Conservation (phyloP, 2,888 invertebrate species). For the Coremacera marginata region DNA sequence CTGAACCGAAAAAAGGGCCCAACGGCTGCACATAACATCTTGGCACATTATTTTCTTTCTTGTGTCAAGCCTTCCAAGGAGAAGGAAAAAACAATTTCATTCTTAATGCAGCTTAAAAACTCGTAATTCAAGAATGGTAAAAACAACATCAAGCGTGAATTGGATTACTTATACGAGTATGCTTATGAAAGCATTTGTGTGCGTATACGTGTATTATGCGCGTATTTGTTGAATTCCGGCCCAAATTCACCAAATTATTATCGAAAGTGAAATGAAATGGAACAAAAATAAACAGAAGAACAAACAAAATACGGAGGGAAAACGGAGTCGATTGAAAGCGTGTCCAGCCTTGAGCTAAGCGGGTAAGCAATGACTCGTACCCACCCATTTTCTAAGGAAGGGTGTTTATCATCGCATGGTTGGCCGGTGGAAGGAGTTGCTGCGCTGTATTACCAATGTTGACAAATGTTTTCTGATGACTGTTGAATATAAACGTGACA, state of each 20-base stretch:
- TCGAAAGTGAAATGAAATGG: slow-evolving; percentile 45
- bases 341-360: background rate
- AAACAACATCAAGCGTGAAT: slow-evolving; percentile 56
- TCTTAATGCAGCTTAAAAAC: background rate
- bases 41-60: background rate
- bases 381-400: background rate
- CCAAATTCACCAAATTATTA: slow-evolving; percentile 39
- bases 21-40: background rate
- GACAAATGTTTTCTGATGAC: slow-evolving; percentile 13
- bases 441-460: slow-evolving; percentile 18
- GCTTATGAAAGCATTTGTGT: slow-evolving; percentile 33
- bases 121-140: background rate
- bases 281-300: slow-evolving; percentile 42
- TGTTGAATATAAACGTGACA: slow-evolving; percentile 18
- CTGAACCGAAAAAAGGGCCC: background rate
- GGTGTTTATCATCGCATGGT: background rate
- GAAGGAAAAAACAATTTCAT: background rate
- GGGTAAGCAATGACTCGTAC: background rate
- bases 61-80: background rate
- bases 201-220: slow-evolving; percentile 34
- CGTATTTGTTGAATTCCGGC: slow-evolving; percentile 34
- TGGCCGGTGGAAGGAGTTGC: background rate
- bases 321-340: background rate
- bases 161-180: slow-evolving; percentile 57
- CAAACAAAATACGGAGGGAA: slow-evolving; percentile 1